These are phyloP conservation scores for Discoglossus pictus DNA, from an alignment of 2,797 vertebrate genomes.

Conservation along the genomic window DNA sequence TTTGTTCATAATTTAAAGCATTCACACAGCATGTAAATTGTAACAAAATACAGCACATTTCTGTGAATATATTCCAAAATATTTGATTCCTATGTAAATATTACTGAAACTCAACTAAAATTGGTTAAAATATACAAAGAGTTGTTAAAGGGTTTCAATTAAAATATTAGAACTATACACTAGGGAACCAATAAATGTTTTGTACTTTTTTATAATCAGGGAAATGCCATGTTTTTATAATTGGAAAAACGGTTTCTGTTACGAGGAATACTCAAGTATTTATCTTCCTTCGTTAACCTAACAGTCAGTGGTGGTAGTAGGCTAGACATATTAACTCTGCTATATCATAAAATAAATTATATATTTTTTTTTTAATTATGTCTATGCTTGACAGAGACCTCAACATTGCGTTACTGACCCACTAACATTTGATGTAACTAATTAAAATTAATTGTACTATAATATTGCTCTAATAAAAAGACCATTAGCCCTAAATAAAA, in stretches of 20 bases:
- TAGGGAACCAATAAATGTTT: constrained; percentile 78
- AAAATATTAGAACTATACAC: constrained; percentile 76
- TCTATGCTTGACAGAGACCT: constrained; percentile 54
- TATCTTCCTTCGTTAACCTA: constrained; percentile 3
- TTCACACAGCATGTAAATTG: constrained; percentile 72
- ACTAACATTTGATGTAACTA: constrained; percentile 61
- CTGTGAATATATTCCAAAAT: constrained; percentile 72
- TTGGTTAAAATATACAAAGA: constrained; percentile 83
- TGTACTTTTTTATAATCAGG: constrained; percentile 65
- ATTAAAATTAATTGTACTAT: constrained; percentile 66
- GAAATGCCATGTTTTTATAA: constrained; percentile 57
- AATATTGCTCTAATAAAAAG: constrained; percentile 80
- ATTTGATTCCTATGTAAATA: constrained; percentile 75
- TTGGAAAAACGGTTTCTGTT: not conserved
- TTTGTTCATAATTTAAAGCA: constrained; percentile 69
- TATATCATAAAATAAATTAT: constrained; percentile 25
- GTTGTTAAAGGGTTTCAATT: constrained; percentile 85
- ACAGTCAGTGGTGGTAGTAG: constrained; percentile 5
- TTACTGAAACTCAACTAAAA: constrained; percentile 72
- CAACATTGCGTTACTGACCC: constrained; percentile 63
- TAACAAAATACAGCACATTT: constrained; percentile 78
- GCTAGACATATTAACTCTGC: not conserved
- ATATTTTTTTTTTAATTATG: constrained; percentile 24
- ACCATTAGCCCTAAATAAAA: constrained; percentile 71
- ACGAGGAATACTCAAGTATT: too few species aligned